Percentiles rank a stretch among this genome's conserved stretches.
Evolutionary conservation across 2,113 vertebrate genomes (phyloP).

Genomic region (Amphilophus citrinellus): DNA sequence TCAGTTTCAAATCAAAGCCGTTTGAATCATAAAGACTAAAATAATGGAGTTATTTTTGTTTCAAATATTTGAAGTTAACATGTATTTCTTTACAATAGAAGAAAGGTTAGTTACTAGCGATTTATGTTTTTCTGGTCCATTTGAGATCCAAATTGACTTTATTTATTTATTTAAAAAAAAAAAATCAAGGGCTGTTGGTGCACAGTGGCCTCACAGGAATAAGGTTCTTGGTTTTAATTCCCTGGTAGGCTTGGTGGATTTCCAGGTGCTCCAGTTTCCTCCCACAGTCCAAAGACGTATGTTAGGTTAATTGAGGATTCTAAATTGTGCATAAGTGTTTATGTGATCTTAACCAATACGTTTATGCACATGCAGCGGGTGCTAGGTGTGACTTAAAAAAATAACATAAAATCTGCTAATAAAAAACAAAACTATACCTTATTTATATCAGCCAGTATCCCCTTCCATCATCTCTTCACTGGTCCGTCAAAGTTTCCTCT

Average conservation of each 20-base stretch:
- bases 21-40: not conserved
- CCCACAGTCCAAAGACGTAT: not conserved
- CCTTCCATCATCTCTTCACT: not conserved
- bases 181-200: not conserved
- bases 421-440: not conserved
- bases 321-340: not conserved
- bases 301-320: not conserved
- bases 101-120: not conserved
- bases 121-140: not conserved
- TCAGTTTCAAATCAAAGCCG: not conserved
- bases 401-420: not conserved
- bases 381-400: not conserved
- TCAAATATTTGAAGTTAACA: not conserved
- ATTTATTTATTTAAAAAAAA: not conserved
- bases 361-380: not conserved
- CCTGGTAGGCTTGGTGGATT: not conserved
- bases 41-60: not conserved
- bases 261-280: not conserved
- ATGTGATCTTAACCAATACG: not conserved
- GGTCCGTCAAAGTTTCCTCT: rapidly evolving
- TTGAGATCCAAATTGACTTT: not conserved
- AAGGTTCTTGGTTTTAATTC: not conserved
- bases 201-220: not conserved
- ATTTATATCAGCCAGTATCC: not conserved
- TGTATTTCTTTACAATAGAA: not conserved